These are phyloP conservation scores for Emys orbicularis DNA, from an alignment of 2,797 vertebrate genomes.

Conservation along the genomic window DNA sequence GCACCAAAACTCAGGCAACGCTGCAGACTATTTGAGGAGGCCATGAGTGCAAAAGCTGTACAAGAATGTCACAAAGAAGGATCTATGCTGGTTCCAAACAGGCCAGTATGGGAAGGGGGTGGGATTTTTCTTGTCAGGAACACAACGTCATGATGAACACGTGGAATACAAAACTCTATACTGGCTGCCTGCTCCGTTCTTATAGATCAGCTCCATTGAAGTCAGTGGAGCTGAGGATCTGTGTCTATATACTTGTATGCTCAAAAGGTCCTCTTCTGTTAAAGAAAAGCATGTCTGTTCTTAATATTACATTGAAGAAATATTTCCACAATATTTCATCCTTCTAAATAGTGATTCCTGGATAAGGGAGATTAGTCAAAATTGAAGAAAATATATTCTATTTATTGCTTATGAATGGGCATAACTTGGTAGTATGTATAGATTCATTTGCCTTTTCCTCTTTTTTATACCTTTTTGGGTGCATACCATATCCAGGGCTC, in stretches of 20 bases:
- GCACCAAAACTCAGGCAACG: neutral
- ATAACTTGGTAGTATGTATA: neutral
- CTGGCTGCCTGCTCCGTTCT: neutral
- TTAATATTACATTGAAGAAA: neutral
- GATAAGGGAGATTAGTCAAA: neutral
- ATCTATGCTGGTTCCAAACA: neutral
- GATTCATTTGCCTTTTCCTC: neutral
- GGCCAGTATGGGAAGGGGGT: neutral
- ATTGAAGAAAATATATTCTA: neutral
- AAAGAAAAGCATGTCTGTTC: constrained; percentile 21
- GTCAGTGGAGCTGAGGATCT: constrained; percentile 6
- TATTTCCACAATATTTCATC: neutral
- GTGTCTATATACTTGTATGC: neutral
- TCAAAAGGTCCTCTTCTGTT: constrained; percentile 4
- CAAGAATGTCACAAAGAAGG: neutral
- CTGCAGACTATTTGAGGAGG: neutral
- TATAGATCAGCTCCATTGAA: constrained; percentile 37
- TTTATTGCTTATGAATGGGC: neutral
- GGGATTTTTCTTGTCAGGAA: neutral
- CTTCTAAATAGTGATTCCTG: neutral
- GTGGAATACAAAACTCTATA: neutral
- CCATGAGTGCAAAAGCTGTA: neutral
- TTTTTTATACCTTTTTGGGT: neutral
- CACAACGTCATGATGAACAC: neutral
- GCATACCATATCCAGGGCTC: neutral